phyloP scores from a whole-genome alignment of 2,888 invertebrate species.

The Chesias legatella region DNA sequence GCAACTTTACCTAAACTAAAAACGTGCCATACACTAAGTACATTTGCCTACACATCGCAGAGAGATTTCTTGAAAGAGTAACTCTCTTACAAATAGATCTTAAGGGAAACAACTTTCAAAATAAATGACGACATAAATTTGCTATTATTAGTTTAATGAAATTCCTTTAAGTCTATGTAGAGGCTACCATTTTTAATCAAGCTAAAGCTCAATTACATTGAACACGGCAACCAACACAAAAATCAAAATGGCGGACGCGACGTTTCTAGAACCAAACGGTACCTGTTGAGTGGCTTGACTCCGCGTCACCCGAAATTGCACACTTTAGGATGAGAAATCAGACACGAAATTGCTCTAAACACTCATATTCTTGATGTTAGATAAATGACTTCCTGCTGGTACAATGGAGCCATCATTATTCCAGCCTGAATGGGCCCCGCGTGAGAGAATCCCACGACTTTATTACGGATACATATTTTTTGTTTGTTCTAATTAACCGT shows the following conservation, averaged over 20 bases:
- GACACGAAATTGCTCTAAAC: constrained; percentile 77
- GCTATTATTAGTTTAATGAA: too few relatives aligned
- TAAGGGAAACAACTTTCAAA: too few relatives aligned
- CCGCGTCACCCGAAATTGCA: constrained; percentile 67
- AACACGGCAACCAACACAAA: too few relatives aligned
- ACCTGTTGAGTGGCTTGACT: constrained; percentile 43
- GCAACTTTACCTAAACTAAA: too few relatives aligned
- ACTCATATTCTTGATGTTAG: constrained; percentile 80
- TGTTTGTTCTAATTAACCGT: constrained; percentile 78
- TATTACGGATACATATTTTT: constrained; percentile 78
- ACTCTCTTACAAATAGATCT: too few relatives aligned
- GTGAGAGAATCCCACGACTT: constrained; percentile 77
- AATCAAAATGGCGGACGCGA: constrained; percentile 12
- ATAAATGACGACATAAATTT: too few relatives aligned
- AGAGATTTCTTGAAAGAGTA: too few relatives aligned
- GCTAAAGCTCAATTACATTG: too few relatives aligned
- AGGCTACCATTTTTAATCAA: too few relatives aligned
- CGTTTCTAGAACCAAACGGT: constrained; percentile 30
- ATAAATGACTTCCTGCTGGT: constrained; percentile 79
- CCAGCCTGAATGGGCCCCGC: constrained; percentile 64
- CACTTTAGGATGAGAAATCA: constrained; percentile 74
- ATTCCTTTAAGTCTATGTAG: too few relatives aligned
- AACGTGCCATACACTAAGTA: too few relatives aligned
- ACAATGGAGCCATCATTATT: constrained; percentile 78
- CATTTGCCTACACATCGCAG: too few relatives aligned